phyloP scores from a whole-genome alignment of 2,113 vertebrate genomes.

The Mustela lutreola region DNA sequence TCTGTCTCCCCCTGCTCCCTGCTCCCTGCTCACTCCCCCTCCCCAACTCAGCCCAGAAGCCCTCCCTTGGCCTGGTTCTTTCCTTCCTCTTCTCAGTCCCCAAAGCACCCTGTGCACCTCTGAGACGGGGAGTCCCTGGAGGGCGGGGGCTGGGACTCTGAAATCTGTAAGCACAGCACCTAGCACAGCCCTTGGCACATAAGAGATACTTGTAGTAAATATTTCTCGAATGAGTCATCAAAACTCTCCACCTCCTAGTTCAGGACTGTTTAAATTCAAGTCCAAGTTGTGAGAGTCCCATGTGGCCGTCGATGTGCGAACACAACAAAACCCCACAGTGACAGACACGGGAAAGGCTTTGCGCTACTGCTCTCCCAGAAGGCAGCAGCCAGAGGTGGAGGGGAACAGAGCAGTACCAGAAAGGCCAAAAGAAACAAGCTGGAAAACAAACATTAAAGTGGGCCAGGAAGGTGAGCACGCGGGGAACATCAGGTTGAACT shows the following conservation, averaged over 20 bases:
- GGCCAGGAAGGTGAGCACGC: not conserved
- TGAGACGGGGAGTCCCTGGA: not conserved
- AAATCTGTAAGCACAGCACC: not conserved
- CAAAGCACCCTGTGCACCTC: not conserved
- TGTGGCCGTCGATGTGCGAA: not conserved
- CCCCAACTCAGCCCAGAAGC: not conserved
- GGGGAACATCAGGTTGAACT: not conserved
- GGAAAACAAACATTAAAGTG: not conserved
- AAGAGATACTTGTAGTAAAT: not conserved
- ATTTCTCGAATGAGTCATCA: not conserved
- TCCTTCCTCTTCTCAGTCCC: not conserved
- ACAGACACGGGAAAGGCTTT: not conserved
- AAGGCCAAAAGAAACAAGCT: not conserved
- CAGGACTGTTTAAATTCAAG: not conserved
- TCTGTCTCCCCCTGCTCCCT: not conserved
- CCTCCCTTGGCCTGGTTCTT: no score
- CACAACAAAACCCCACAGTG: no score
- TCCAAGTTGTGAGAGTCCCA: not conserved
- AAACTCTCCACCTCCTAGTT: not conserved
- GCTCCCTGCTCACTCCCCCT: not conserved
- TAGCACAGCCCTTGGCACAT: not conserved
- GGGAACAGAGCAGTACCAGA: no score
- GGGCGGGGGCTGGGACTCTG: not conserved
- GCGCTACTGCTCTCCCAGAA: not conserved
- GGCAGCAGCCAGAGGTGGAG: not conserved